Conservation (phyloP, 30 jellyfish, hydroid and myxozoan genomes). For the Catostylus mosaicus region DNA sequence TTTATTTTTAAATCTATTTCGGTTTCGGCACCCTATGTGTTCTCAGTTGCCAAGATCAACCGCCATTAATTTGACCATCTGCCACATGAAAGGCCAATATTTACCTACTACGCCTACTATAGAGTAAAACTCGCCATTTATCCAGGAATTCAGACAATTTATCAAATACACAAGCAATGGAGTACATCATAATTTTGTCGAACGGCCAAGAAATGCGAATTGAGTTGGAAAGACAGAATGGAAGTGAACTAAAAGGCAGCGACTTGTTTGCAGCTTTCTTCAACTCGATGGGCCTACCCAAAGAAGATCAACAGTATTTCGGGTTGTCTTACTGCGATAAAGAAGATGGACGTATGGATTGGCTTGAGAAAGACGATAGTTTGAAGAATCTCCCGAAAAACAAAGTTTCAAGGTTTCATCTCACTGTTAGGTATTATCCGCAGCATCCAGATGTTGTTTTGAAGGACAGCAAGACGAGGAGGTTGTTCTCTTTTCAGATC, state of each 20-base stretch:
- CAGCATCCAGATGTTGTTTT: conserved; percentile 69
- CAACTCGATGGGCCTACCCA: conserved; percentile 51
- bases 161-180: conserved; percentile 1
- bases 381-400: conserved; percentile 30
- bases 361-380: conserved; percentile 63
- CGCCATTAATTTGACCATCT: conserved; percentile 1
- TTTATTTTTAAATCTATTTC: not conserved
- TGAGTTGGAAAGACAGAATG: conserved; percentile 12
- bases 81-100: not conserved
- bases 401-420: conserved; percentile 34
- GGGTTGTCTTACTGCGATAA: conserved; percentile 68
- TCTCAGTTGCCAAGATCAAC: conserved; percentile 12
- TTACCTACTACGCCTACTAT: not conserved
- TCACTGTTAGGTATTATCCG: conserved; percentile 68
- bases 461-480: conserved; percentile 50
- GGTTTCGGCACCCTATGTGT: not conserved
- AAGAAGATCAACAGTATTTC: conserved; percentile 59
- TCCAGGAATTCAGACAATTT: not conserved
- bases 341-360: conserved; percentile 83
- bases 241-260: conserved; percentile 18
- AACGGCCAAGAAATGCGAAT: conserved; percentile 33
- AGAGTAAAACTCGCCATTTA: not conserved
- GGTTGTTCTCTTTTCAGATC: conserved; percentile 56
- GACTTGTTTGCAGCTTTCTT: conserved; percentile 38
- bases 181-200: conserved; percentile 30